Conservation (phyloP, 2,888 invertebrate species). For the Elegia similella region DNA sequence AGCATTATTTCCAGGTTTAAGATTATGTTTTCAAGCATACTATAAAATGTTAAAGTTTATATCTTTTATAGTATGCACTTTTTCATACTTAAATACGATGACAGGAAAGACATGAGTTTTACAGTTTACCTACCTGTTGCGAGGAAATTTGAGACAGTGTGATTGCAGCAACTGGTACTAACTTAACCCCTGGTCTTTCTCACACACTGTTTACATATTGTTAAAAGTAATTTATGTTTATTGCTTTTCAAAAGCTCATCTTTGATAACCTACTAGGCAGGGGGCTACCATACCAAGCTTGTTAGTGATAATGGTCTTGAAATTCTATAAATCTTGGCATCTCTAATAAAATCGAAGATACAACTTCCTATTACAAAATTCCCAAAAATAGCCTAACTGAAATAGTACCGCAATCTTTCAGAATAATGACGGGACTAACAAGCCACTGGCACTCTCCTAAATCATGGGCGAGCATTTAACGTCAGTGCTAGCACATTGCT, state of each 20-base stretch:
- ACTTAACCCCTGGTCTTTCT: too few species aligned
- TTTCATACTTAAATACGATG: background rate
- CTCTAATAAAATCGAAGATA: too few species aligned
- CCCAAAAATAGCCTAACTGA: slow-evolving; percentile 18
- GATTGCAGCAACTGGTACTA: background rate
- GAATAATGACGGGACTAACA: slow-evolving; percentile 51
- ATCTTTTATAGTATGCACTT: background rate
- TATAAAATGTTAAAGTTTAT: background rate
- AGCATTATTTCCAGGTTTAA: background rate
- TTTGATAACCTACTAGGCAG: background rate
- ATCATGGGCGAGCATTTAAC: slow-evolving; percentile 49
- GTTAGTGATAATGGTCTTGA: too few species aligned
- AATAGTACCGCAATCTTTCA: slow-evolving; percentile 25
- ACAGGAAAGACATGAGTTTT: background rate
- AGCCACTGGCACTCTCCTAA: slow-evolving; percentile 52
- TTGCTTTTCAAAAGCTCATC: background rate
- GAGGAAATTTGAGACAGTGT: background rate
- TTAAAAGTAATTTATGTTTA: background rate
- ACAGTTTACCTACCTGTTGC: background rate
- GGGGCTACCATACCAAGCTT: too few species aligned
- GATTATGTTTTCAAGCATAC: background rate
- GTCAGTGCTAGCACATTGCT: slow-evolving; percentile 37
- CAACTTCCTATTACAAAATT: too few species aligned
- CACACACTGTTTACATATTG: too few species aligned
- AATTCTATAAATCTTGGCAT: too few species aligned